Evolutionary conservation across 2,113 vertebrate species (phyloP).

Genomic region (Spermophilus dauricus): DNA sequence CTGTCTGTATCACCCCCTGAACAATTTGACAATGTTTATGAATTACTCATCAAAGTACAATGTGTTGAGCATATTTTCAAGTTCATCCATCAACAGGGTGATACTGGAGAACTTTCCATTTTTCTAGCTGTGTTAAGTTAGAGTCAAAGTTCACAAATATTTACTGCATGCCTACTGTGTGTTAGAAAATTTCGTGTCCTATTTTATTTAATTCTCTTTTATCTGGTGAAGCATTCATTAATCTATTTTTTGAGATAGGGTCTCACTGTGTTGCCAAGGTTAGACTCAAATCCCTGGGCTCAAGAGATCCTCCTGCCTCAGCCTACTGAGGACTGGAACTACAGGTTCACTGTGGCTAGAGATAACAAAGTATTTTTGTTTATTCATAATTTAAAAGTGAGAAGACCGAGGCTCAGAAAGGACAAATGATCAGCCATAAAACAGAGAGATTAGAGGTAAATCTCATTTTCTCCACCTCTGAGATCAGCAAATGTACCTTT

Average conservation of each 20-base stretch:
- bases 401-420: background rate
- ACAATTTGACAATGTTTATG: conserved; percentile 68
- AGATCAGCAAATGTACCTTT: background rate
- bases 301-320: background rate
- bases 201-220: conserved; percentile 3
- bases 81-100: conserved; percentile 59
- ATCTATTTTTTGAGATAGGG: background rate
- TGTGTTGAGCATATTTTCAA: conserved; percentile 46
- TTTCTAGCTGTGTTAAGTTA: background rate
- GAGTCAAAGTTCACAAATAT: conserved; percentile 23
- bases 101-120: conserved; percentile 32
- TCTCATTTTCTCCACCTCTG: background rate
- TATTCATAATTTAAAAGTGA: background rate
- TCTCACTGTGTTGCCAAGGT: background rate
- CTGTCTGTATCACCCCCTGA: conserved; percentile 10
- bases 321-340: background rate
- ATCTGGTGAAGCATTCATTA: background rate
- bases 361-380: background rate
- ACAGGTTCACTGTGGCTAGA: background rate
- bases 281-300: background rate
- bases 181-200: background rate
- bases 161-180: background rate
- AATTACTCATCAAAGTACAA: conserved; percentile 72
- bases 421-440: background rate
- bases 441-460: background rate